Percentiles rank a stretch among this genome's conserved stretches.
These are phyloP conservation scores for Linurgus olivaceus DNA, from an alignment of 2,797 vertebrate genomes.

Conservation along the genomic window DNA sequence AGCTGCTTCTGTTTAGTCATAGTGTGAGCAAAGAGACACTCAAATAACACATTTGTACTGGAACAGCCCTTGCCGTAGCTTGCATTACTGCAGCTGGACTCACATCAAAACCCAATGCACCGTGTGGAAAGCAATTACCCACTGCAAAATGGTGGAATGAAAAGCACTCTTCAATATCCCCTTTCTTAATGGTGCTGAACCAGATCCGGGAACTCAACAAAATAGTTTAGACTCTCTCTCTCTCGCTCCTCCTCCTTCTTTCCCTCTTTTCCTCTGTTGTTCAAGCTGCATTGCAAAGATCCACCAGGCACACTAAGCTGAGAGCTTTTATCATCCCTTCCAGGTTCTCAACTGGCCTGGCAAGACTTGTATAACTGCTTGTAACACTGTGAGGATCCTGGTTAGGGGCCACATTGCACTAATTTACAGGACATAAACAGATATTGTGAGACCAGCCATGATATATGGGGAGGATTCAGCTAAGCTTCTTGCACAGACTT, in stretches of 20 bases:
- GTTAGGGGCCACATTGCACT: slow-evolving; percentile 28
- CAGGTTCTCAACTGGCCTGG: not conserved
- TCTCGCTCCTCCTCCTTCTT: not conserved
- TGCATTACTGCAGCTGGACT: slow-evolving; percentile 72
- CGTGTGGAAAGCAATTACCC: slow-evolving; percentile 69
- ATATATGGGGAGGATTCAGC: slow-evolving; percentile 53
- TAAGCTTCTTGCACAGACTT: slow-evolving; percentile 51
- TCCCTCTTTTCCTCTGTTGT: not conserved
- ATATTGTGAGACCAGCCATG: slow-evolving; percentile 59
- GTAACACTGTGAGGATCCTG: slow-evolving; percentile 28
- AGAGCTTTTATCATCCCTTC: not conserved
- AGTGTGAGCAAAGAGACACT: slow-evolving; percentile 72
- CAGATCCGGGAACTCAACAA: slow-evolving; percentile 43
- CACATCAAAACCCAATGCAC: slow-evolving; percentile 69
- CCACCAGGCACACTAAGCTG: not conserved
- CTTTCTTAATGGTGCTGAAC: slow-evolving; percentile 55
- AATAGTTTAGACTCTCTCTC: not conserved
- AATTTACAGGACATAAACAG: slow-evolving; percentile 67
- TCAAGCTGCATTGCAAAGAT: not conserved
- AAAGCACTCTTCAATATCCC: slow-evolving; percentile 55
- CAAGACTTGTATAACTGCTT: slow-evolving; percentile 15
- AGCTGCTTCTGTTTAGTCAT: slow-evolving; percentile 83
- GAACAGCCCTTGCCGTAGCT: slow-evolving; percentile 67
- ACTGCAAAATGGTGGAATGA: slow-evolving; percentile 72
- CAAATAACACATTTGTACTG: slow-evolving; percentile 72